These are phyloP conservation scores for Habroteleia sp. DNA, from an alignment of 2,888 invertebrate genomes.

Conservation along the genomic window DNA sequence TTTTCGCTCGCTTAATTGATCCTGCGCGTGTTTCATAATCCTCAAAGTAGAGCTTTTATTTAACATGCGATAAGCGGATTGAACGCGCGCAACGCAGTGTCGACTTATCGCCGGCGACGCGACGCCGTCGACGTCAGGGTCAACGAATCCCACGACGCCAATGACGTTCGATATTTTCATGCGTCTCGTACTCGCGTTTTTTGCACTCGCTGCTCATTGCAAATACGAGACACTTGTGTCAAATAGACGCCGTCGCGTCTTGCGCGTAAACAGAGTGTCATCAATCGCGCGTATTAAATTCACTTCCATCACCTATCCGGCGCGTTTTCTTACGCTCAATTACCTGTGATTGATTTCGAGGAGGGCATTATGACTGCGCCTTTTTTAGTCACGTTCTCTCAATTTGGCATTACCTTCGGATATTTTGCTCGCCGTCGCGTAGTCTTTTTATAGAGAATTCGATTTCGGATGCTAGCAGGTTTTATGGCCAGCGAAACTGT, in stretches of 20 bases:
- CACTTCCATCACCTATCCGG: slow-evolving; percentile 12
- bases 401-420: slow-evolving; percentile 28
- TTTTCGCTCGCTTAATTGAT: slow-evolving; percentile 39
- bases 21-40: slow-evolving; percentile 48
- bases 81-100: slow-evolving; percentile 30
- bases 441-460: slow-evolving; percentile 30
- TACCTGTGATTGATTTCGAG: slow-evolving; percentile 24
- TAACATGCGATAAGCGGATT: slow-evolving; percentile 55
- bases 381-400: slow-evolving; percentile 14
- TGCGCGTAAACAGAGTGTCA: slow-evolving; percentile 49
- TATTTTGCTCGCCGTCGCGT: slow-evolving; percentile 22
- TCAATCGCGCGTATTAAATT: slow-evolving; percentile 45
- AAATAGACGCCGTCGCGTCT: slow-evolving; percentile 6
- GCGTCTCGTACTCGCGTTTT: slow-evolving; percentile 1
- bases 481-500: slow-evolving; percentile 50
- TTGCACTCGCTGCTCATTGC: not conserved
- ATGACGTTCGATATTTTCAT: slow-evolving; percentile 64
- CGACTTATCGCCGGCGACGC: slow-evolving; percentile 54
- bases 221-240: slow-evolving; percentile 8
- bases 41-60: slow-evolving; percentile 44
- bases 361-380: slow-evolving; percentile 3
- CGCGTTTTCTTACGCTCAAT: slow-evolving; percentile 36
- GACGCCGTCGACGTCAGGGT: slow-evolving; percentile 60
- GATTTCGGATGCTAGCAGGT: slow-evolving; percentile 21
- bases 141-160: slow-evolving; percentile 58